Percentiles rank a stretch among this genome's conserved stretches.
These are phyloP conservation scores for Apis florea DNA, from an alignment of 1,140 invertebrate genomes.

Conservation along the genomic window DNA sequence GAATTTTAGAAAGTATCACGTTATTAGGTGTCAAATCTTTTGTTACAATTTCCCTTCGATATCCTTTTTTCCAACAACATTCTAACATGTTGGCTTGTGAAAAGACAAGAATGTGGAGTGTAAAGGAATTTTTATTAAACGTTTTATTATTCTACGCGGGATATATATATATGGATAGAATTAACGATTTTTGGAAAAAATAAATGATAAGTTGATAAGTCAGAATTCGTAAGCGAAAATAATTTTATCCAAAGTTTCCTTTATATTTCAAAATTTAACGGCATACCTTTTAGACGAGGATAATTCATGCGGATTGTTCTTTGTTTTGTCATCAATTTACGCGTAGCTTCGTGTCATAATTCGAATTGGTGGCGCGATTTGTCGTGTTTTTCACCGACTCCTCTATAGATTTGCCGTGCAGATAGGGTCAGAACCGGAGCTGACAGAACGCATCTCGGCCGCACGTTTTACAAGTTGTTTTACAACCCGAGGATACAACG, in stretches of 20 bases:
- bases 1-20: too few relatives aligned
- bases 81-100: too few relatives aligned
- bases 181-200: too few relatives aligned
- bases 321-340: background rate
- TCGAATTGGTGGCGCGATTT: background rate
- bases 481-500: constrained; percentile 74
- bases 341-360: constrained; percentile 16
- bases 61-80: too few relatives aligned
- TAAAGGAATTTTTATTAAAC: too few relatives aligned
- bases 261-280: background rate
- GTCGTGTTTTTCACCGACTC: constrained; percentile 38
- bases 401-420: constrained; percentile 70
- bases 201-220: too few relatives aligned
- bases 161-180: too few relatives aligned
- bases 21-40: too few relatives aligned
- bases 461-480: constrained; percentile 80
- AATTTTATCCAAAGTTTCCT: background rate
- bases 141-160: too few relatives aligned
- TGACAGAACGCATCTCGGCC: constrained; percentile 60
- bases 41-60: too few relatives aligned
- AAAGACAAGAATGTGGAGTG: too few relatives aligned
- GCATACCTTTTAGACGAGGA: background rate
- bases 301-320: background rate
- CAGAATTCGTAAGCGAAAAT: too few relatives aligned
- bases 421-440: constrained; percentile 66